Conservation (phyloP, 2,888 invertebrate genomes). For the Pseudococcus longispinus region DNA sequence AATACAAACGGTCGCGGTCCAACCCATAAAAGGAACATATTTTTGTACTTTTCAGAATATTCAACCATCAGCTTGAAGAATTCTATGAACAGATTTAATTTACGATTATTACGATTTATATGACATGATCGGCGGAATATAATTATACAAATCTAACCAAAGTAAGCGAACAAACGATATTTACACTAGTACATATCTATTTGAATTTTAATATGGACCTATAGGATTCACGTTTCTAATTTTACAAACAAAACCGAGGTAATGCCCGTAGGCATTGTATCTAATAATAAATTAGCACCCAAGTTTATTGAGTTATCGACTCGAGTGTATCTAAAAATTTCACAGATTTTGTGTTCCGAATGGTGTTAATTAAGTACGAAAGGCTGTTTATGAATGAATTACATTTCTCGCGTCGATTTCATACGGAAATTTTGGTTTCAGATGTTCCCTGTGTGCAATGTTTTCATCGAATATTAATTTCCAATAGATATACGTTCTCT, state of each 20-base stretch:
- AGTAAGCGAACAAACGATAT: too few relatives aligned
- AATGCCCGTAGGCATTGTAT: too few relatives aligned
- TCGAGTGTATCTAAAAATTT: too few relatives aligned
- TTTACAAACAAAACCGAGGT: too few relatives aligned
- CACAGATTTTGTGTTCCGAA: too few relatives aligned
- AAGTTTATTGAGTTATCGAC: too few relatives aligned
- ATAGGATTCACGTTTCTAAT: neutral
- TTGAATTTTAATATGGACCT: neutral
- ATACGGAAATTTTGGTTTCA: neutral
- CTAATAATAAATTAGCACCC: too few relatives aligned
- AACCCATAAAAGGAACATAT: constrained; percentile 63
- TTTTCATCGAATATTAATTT: neutral
- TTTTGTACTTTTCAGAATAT: constrained; percentile 62
- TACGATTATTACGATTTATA: neutral
- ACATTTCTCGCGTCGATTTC: neutral
- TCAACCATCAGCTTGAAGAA: constrained; percentile 62
- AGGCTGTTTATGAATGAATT: too few relatives aligned
- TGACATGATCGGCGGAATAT: neutral
- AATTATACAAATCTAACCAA: neutral
- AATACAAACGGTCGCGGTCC: constrained; percentile 63
- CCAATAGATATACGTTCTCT: neutral
- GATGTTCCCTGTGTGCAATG: neutral
- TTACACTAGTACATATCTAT: too few relatives aligned
- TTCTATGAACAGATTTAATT: constrained; percentile 60
- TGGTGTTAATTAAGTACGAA: too few relatives aligned